Evolutionary conservation across 2,113 vertebrate genomes (phyloP), one percentile per base, ranked within the genome.

Genomic region (Channa argus): DNA sequence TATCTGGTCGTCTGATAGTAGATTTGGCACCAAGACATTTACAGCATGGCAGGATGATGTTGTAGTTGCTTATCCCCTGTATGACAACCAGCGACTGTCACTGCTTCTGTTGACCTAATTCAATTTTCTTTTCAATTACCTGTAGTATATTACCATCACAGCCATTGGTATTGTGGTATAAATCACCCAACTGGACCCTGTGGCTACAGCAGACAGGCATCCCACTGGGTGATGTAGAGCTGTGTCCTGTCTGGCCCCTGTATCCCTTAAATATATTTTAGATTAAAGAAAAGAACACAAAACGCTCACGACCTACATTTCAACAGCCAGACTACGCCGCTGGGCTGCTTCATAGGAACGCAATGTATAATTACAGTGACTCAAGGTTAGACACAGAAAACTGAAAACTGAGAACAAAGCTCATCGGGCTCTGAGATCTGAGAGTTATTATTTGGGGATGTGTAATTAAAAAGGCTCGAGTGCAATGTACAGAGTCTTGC

Each of bases 51-150:
- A 69, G 78, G 71, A 79, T 73, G 82, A 89, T 84, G 84, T 80
- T 70, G 67, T 72, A 52, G 72, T 80, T 76, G 80, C 83, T 82
- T 86, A 78, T 74, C 70, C 75, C 85, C 68, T 77, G 83, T 85
- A 68, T 81, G 87, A 80, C 86, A 85, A 84, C 65, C 84, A 85
- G 74, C 80, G 82, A 86, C 79, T 83, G 84, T 85, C 88, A 76
- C 71, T 53, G 72, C 84, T 78, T 84, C 77, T 84, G 84, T 92
- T 93, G 91, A 93, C 92, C 93, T 91, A 91, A 90, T 93, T 93
- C 89, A 91, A 92, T 92, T 92, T 92, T 87, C 89, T 92, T 91
- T 93, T 92, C 90, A 92, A 92, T 93, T 92, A 93, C 91, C 87
- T 90, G 87, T 88, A 82, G 88, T 90, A 85, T 87, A 71, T 77